Conservation (phyloP, 2,888 invertebrate genomes). For the Mellilla xanthometata region DNA sequence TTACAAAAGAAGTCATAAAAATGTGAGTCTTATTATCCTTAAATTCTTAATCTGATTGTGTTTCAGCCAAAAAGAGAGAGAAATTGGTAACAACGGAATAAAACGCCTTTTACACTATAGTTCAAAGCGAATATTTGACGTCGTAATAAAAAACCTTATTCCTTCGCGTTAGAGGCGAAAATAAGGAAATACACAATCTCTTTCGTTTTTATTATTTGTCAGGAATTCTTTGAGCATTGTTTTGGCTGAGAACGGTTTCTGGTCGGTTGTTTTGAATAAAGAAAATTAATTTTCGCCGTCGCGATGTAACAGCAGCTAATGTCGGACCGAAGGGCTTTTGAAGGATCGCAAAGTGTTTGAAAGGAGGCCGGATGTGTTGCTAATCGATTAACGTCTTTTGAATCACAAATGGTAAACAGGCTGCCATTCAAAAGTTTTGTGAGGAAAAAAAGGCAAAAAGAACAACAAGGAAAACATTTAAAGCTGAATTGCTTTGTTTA, state of each 20-base stretch:
- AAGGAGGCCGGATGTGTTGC: not conserved
- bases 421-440: no score
- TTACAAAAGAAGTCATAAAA: slow-evolving; percentile 20
- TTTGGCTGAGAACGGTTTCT: slow-evolving; percentile 32
- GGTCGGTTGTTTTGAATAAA: slow-evolving; percentile 35
- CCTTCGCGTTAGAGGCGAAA: slow-evolving; percentile 32
- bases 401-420: no score
- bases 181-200: slow-evolving; percentile 29
- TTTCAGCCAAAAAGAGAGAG: slow-evolving; percentile 29
- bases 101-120: slow-evolving; percentile 31
- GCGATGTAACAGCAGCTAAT: slow-evolving; percentile 28
- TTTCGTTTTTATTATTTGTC: slow-evolving; percentile 27
- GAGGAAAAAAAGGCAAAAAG: no score
- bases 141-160: slow-evolving; percentile 33
- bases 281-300: slow-evolving; percentile 33
- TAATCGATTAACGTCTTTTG: no score
- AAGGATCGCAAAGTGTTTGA: slow-evolving; percentile 16
- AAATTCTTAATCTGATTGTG: slow-evolving; percentile 32
- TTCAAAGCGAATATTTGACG: slow-evolving; percentile 32
- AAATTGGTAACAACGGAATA: slow-evolving; percentile 32
- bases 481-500: no score
- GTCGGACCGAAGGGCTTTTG: slow-evolving; percentile 15
- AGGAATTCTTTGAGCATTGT: slow-evolving; percentile 33
- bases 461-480: no score
- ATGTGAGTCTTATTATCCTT: slow-evolving; percentile 16